Evolutionary conservation across 2,113 vertebrate genomes (phyloP), one percentile per base, ranked within the genome.

Genomic region (Hiodon alosoides): DNA sequence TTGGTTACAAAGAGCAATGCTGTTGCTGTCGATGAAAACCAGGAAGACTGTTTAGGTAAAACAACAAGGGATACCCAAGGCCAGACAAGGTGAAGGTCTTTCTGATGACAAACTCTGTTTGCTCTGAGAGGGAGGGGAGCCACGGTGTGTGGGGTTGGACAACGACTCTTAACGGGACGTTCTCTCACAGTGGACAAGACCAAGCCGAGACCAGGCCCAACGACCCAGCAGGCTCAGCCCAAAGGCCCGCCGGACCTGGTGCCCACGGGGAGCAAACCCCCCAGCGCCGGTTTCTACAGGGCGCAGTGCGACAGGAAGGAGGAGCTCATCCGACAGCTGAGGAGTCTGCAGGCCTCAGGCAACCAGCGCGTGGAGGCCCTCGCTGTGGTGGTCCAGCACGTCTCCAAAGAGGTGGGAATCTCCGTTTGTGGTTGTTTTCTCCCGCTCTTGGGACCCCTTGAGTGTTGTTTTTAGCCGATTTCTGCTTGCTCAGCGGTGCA

Each of bases 321-420:
- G 14, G n/a, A 31, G 4, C 50, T 31, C 5, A 3, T 73, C 72
- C 60, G 65, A 50, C 72, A 57, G 46, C 53, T 74, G 16, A 61
- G 64, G 16, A 61, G 52, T 13, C 52, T 57, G 51, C 72, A 55
- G 16, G 31, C 11, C 10, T 65, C 62, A 0, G 11, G 13, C 3
- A 53, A 9, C 3, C 72, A 13, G 3, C 17, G 31, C 11, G 4
- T 74, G 6, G 61, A 74, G 61, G 72, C 53, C 31, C 17, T 74
- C 47, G 13, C 31, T 1, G 72, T 74, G 72, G 72, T 74, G 62
- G 62, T 67, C 51, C 72, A 74, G 52, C 72, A 74, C 17, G 47
- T 74, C 52, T 65, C 62, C 9, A 53, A 17, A 14, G 60, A 66
- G 72, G 72, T 73, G 66, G 52, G 72, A 66, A 31, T 2, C 50